A percentile compares a stretch with the other conserved stretches of the same genome.
These are phyloP conservation scores for Bhutanitis thaidina DNA, from an alignment of 2,888 invertebrate species.

Conservation along the genomic window DNA sequence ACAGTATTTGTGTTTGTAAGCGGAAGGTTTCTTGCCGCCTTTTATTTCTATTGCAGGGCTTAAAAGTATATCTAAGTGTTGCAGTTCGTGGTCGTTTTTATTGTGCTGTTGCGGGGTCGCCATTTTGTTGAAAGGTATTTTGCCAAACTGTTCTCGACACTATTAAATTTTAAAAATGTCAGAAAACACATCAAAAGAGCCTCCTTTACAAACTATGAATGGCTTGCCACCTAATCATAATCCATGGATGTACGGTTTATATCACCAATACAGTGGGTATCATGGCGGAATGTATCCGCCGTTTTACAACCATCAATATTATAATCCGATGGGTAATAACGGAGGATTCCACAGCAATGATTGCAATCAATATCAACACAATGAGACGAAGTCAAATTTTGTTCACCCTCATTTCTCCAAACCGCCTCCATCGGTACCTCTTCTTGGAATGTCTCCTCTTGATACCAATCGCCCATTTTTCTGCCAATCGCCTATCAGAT, in stretches of 20 bases:
- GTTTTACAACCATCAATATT: slow-evolving; percentile 70
- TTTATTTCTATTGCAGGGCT: too few species aligned
- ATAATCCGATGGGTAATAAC: slow-evolving; percentile 60
- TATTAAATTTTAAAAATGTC: slow-evolving; percentile 41
- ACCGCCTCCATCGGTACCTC: slow-evolving; percentile 54
- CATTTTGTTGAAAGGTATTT: slow-evolving; percentile 23
- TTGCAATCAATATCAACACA: slow-evolving; percentile 53
- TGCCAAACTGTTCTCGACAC: not conserved
- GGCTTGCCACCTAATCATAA: slow-evolving; percentile 63
- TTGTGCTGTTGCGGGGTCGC: slow-evolving; percentile 15
- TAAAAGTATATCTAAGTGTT: not conserved
- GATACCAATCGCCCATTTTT: slow-evolving; percentile 65
- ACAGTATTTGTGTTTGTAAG: not conserved
- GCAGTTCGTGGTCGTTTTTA: slow-evolving; percentile 3
- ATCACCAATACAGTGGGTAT: slow-evolving; percentile 62
- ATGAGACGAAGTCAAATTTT: slow-evolving; percentile 47
- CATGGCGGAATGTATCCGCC: slow-evolving; percentile 69
- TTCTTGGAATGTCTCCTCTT: slow-evolving; percentile 68
- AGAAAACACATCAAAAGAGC: slow-evolving; percentile 64
- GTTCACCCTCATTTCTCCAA: slow-evolving; percentile 52
- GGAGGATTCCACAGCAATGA: slow-evolving; percentile 37
- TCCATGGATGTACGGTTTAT: slow-evolving; percentile 69
- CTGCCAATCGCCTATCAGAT: slow-evolving; percentile 68
- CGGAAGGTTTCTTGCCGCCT: too few species aligned
- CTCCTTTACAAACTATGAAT: slow-evolving; percentile 68